These are phyloP conservation scores for Phalacrocorax carbo DNA, from an alignment of 2,113 vertebrate genomes.

Conservation along the genomic window DNA sequence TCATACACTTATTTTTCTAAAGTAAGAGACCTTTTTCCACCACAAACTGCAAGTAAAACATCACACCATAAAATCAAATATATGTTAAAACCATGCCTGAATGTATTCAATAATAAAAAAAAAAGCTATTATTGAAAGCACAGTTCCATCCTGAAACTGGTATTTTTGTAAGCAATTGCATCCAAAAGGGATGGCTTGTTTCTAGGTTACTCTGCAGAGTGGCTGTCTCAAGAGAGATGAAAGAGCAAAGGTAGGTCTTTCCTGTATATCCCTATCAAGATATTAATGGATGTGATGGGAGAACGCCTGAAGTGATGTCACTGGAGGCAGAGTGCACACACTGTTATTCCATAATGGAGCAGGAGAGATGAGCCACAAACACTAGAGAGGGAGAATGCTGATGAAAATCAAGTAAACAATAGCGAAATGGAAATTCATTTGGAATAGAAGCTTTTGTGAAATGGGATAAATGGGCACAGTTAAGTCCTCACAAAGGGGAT, in stretches of 20 bases:
- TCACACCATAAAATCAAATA: not conserved
- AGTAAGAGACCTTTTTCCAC: not conserved
- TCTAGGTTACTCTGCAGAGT: constrained; percentile 38
- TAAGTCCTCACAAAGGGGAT: not conserved
- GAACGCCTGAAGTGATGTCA: constrained; percentile 41
- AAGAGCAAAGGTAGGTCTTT: constrained; percentile 41
- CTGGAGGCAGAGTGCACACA: not conserved
- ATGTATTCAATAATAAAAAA: not conserved
- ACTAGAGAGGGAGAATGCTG: not conserved
- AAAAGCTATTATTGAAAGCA: not conserved
- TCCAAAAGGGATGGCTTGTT: not conserved
- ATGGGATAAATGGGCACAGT: not conserved
- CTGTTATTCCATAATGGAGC: not conserved
- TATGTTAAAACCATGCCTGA: not conserved
- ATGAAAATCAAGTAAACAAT: not conserved
- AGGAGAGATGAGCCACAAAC: not conserved
- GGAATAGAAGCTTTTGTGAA: constrained; percentile 5
- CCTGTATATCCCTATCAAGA: constrained; percentile 16
- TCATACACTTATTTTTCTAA: not conserved
- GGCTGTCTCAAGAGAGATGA: not conserved
- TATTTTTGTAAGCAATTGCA: not conserved
- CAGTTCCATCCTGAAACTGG: not conserved
- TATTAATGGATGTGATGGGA: constrained; percentile 30
- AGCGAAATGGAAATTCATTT: not conserved
- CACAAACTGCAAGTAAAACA: not conserved